Evolutionary conservation across 2,888 invertebrate species (phyloP).

Genomic region (Raillietiella orientalis): DNA sequence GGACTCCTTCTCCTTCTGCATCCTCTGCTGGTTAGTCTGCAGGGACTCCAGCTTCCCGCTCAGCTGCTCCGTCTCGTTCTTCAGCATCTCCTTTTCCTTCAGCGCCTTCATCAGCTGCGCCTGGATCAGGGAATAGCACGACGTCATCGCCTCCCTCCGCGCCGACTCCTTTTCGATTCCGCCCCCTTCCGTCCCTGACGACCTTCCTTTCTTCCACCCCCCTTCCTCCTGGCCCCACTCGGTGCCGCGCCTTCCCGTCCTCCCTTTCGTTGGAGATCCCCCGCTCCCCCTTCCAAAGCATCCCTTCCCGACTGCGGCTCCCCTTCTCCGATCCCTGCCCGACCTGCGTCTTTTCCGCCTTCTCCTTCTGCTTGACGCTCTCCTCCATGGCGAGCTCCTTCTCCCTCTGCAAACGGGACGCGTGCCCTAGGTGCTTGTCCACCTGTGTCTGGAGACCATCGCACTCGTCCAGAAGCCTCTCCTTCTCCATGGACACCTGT

Average conservation of each 20-base stretch:
- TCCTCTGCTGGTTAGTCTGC: slow-evolving; percentile 31
- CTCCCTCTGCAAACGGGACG: slow-evolving; percentile 60
- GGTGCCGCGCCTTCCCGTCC: too few relatives aligned
- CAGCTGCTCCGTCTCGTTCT: slow-evolving; percentile 27
- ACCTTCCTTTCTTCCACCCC: slow-evolving; percentile 5
- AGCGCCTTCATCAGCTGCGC: slow-evolving; percentile 32
- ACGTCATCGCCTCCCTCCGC: too few relatives aligned
- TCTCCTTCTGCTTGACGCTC: slow-evolving; percentile 51
- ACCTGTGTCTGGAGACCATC: slow-evolving; percentile 64
- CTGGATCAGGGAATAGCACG: too few relatives aligned
- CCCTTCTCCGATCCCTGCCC: slow-evolving; percentile 6
- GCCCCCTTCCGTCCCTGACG: slow-evolving; percentile 7
- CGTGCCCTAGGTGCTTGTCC: slow-evolving; percentile 60
- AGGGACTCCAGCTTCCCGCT: slow-evolving; percentile 34
- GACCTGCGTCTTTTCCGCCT: slow-evolving; percentile 64
- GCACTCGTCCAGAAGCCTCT: slow-evolving; percentile 63
- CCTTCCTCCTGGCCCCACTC: too few relatives aligned
- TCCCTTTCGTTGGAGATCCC: too few relatives aligned
- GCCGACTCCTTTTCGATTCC: slow-evolving; percentile 37
- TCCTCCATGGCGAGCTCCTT: slow-evolving; percentile 52
- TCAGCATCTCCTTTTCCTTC: slow-evolving; percentile 24
- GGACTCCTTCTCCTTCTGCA: slow-evolving; percentile 9
- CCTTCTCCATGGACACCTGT: slow-evolving; percentile 24
- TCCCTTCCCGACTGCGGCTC: neutral
- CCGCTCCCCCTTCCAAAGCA: neutral